Conservation (phyloP, 2,797 vertebrate genomes). For the Petrocephalus schoutedeni region DNA sequence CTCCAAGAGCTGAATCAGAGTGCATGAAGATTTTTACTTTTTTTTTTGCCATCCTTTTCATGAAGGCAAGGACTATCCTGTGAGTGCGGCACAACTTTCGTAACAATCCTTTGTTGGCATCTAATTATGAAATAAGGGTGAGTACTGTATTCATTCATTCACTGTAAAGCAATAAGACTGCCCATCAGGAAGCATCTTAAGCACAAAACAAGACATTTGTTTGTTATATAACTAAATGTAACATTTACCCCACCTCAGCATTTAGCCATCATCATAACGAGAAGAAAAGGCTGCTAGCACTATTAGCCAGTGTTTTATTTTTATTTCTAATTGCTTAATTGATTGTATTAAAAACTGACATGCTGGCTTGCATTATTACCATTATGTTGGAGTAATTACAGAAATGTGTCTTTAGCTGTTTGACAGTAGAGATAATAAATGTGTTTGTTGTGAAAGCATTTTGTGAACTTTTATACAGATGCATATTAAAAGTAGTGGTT, state of each 20-base stretch:
- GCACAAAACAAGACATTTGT: neutral
- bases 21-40: neutral
- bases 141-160: neutral
- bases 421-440: neutral
- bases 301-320: neutral
- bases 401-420: slow-evolving; percentile 7
- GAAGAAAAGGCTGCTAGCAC: neutral
- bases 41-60: neutral
- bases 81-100: neutral
- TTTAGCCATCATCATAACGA: neutral
- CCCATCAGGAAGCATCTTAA: neutral
- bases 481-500: neutral
- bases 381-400: neutral
- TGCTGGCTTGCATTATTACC: neutral
- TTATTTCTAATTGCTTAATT: neutral
- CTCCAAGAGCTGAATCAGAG: neutral
- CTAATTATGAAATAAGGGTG: neutral
- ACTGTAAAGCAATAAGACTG: neutral
- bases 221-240: neutral
- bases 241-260: neutral
- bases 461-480: neutral
- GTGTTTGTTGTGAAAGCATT: neutral
- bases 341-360: neutral
- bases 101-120: neutral
- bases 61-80: neutral